Evolutionary conservation across 2,113 vertebrate genomes (phyloP).

Genomic region (Conger conger): DNA sequence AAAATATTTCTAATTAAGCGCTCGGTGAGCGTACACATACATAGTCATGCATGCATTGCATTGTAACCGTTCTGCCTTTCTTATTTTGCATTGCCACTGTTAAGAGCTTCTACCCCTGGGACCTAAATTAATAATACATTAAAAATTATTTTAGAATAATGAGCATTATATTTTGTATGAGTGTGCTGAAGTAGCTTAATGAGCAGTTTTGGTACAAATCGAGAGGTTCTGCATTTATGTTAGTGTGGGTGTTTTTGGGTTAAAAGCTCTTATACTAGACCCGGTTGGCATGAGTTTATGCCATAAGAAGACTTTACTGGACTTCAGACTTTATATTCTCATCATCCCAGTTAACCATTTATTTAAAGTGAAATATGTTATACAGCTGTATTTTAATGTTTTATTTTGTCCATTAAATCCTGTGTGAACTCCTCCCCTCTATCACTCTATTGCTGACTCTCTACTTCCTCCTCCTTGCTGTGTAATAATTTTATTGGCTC

Average conservation of each 20-base stretch:
- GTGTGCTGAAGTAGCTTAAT: too few relatives aligned
- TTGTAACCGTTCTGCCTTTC: too few relatives aligned
- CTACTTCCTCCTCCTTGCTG: background rate
- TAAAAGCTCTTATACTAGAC: background rate
- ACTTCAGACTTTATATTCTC: background rate
- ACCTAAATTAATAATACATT: too few relatives aligned
- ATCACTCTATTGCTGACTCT: background rate
- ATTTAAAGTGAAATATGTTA: background rate
- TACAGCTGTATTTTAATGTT: background rate
- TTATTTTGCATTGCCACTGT: too few relatives aligned
- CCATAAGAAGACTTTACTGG: background rate
- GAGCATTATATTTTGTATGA: too few relatives aligned
- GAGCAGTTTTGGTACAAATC: too few relatives aligned
- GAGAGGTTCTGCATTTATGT: background rate
- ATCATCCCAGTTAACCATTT: background rate
- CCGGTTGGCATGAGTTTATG: too few relatives aligned
- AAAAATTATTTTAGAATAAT: too few relatives aligned
- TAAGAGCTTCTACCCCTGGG: too few relatives aligned
- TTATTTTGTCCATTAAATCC: slow-evolving; percentile 1
- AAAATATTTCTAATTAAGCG: too few relatives aligned
- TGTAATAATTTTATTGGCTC: background rate
- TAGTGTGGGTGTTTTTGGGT: background rate
- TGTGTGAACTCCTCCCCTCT: background rate
- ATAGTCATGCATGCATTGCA: background rate
- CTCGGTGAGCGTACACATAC: background rate